Conservation (phyloP, 2,888 invertebrate species). For the Mantis religiosa region DNA sequence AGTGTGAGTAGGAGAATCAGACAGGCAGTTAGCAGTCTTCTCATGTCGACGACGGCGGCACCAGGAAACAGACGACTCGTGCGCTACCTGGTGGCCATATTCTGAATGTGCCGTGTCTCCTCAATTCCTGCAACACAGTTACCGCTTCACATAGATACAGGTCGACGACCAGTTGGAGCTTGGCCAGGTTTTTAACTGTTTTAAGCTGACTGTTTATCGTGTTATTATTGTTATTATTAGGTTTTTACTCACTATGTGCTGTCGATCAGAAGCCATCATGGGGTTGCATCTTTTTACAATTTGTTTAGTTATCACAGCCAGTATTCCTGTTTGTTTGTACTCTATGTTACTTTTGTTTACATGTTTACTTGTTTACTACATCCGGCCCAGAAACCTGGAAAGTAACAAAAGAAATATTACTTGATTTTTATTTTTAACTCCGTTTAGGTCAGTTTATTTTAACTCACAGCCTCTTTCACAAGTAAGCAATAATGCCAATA, state of each 20-base stretch:
- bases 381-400: background rate
- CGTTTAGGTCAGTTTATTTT: background rate
- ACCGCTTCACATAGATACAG: too few species aligned
- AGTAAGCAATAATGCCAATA: too few species aligned
- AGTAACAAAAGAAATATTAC: background rate
- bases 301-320: background rate
- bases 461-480: too few species aligned
- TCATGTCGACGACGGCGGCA: background rate
- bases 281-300: background rate
- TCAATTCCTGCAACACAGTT: background rate
- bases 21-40: background rate
- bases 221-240: background rate
- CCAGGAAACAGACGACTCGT: too few species aligned
- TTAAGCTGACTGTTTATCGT: background rate
- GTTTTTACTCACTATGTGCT: background rate
- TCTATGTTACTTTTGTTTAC: background rate
- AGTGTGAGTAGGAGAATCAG: background rate
- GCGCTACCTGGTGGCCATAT: background rate
- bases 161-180: too few species aligned
- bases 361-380: background rate
- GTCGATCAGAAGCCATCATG: background rate
- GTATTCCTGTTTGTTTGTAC: background rate
- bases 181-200: background rate
- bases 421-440: background rate
- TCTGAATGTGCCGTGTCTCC: background rate